Base-by-base conservation (phyloP, 2,113 vertebrate genomes). In the Cyanoramphus novaezelandiae region DNA sequence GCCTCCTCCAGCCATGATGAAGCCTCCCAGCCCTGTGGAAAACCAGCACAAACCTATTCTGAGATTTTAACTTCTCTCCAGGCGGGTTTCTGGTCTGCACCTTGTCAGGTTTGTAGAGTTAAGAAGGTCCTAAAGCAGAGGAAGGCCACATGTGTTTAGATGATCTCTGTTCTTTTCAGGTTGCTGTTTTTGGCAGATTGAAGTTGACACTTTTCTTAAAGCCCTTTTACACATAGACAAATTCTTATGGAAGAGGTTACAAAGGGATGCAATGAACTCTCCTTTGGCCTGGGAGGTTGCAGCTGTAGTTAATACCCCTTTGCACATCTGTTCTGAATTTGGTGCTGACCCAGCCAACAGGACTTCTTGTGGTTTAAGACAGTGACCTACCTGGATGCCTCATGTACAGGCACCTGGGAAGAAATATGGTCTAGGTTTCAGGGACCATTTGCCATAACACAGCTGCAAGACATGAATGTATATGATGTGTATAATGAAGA, bases 271-370 rank as follows among this genome's bases (percentile, higher is more conserved):
- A 90, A 52, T 39, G 47, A 85, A 23, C 29, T 64, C 14, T 82
- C 43, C 33, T 47, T 55, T 72, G 59, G 49, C 28, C 60, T 62
- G 79, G 28, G 25, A 88, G 10, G 20, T 4, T 69, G 21, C 21
- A 77, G 19, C 31, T 86, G 68, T 62, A 93, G 77, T 92, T 86
- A 90, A 90, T 44, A 77, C 10, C 15, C 43, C 21, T 79, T 93
- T 84, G 8, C 29, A 79, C 27, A 60, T 60, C 55, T 82, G 81
- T 82, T 94, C 67, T 39, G n/a, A 83, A 82, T 87, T 63, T 63
- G n/a, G 23, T 64, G 21, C 70, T 28, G 35, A 70, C 60, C 49
- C 15, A 71, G 17, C 33, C 65, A 79, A 31, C 8, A 35, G 62
- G n/a, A 67, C 41, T 77, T 81, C 44, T 65, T 69, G 21, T 35